These are phyloP conservation scores for Telmatochromis sp. DNA, from an alignment of 2,113 vertebrate genomes.

Conservation along the genomic window DNA sequence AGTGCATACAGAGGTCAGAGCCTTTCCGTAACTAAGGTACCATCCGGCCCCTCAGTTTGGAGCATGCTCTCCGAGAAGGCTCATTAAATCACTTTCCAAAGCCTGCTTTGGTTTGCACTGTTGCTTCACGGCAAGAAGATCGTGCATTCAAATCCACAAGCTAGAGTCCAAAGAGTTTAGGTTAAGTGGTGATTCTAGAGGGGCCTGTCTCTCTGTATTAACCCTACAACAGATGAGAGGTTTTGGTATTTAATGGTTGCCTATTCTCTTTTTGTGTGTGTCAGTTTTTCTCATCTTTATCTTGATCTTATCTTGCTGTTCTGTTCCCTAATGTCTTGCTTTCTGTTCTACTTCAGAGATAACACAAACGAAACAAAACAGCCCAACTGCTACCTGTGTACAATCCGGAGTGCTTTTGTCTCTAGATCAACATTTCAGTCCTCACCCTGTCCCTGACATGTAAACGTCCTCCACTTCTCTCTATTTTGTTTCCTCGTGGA, in stretches of 20 bases:
- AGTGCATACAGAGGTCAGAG: background rate
- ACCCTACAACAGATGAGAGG: background rate
- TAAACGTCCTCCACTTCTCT: background rate
- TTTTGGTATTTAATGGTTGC: background rate
- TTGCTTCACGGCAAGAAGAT: background rate
- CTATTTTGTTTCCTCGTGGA: background rate
- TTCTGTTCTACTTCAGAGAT: background rate
- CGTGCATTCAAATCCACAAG: fast-evolving
- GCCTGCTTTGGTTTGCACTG: background rate
- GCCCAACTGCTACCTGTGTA: background rate
- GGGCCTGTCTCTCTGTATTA: background rate
- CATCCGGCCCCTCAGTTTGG: background rate
- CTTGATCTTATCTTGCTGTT: background rate
- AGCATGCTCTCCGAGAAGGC: background rate
- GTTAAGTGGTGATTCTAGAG: background rate
- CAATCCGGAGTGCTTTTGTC: background rate
- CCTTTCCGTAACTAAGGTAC: fast-evolving
- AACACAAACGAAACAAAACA: background rate
- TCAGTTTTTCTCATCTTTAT: background rate
- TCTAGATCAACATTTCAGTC: background rate
- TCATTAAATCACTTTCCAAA: background rate
- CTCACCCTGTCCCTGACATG: background rate
- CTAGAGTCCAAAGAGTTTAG: background rate
- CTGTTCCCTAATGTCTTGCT: background rate
- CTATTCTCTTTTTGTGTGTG: background rate